These are phyloP conservation scores for Xenopus laevis DNA, from an alignment of 2,113 vertebrate species.

Conservation along the genomic window DNA sequence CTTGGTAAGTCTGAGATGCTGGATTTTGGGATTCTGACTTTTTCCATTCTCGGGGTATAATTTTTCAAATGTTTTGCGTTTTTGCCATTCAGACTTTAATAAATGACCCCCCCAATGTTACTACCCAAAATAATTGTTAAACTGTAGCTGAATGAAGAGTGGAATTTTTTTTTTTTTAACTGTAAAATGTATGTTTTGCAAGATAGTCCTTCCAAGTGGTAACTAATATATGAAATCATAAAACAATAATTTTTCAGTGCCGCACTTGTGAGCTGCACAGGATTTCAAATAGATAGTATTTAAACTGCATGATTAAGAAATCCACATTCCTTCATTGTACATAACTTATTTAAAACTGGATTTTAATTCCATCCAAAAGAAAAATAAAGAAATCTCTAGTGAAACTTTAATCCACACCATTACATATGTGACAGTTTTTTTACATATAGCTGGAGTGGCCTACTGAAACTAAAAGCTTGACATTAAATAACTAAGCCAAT, in stretches of 20 bases:
- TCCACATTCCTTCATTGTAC: neutral
- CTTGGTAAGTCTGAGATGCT: no score
- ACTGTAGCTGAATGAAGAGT: no score
- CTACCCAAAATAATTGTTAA: no score
- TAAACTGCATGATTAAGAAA: constrained; percentile 1
- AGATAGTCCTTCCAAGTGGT: no score
- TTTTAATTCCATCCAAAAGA: constrained; percentile 9
- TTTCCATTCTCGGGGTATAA: no score
- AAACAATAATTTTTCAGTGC: neutral
- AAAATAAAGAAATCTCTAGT: constrained; percentile 37
- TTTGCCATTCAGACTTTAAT: no score
- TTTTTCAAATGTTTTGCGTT: no score
- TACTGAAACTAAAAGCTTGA: constrained; percentile 26
- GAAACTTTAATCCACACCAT: constrained; percentile 10
- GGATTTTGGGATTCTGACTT: no score
- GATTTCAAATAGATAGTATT: neutral
- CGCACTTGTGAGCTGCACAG: neutral
- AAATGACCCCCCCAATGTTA: no score
- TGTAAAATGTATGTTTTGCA: no score
- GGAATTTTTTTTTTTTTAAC: no score
- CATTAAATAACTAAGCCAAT: neutral
- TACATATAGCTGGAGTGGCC: neutral
- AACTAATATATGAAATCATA: neutral
- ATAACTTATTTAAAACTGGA: neutral
- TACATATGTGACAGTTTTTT: constrained; percentile 6